Base-by-base conservation (phyloP, 2,797 vertebrate genomes). In the Apodemus agrarius region DNA sequence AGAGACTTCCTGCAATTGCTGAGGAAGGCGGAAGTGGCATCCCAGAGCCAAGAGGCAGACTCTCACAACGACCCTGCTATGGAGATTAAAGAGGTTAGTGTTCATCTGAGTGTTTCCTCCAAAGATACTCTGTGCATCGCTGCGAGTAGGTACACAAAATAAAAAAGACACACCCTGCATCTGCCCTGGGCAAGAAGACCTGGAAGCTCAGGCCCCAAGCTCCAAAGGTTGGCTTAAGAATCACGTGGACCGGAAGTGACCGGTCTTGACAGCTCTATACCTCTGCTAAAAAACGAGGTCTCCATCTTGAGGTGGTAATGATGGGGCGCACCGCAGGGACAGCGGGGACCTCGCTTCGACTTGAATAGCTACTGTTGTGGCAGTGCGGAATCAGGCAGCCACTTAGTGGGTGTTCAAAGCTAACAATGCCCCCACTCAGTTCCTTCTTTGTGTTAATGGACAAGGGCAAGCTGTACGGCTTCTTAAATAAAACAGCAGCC, bases 401-500 rank as follows among this genome's bases (percentile, higher is more conserved):
- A 69, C 81, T 90, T 93, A 76, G 83, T 76, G 95, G 74, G 93
- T n/a, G 57, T 94, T 84, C 87, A 89, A 90, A 95, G 79, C 88
- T 80, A 92, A 92, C 79, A 84, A 2, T 22, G 81, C 54, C 87
- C 90, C 69, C 63, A 2, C 59, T 46, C 3, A 0, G 95, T 46
- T 57, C 91, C 91, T 95, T 76, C 95, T 96, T 84, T 93, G 74
- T 72, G 63, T 76, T 94, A 89, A 92, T 82, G 89, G 95, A 67
- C 67, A 31, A 75, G 90, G 82, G 89, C 79, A 59, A 92, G 89
- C 81, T 46, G 43, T 31, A 46, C 7, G 43, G 57, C 69, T 94
- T 94, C 80, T 80, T 94, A 65, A 93, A 90, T 90, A 87, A 96
- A 76, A 76, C 74, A 76, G 76, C 89, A 92, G 96, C 61, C 88